Evolutionary conservation across 1,140 invertebrate genomes (phyloP), one percentile per base, ranked within the genome.

Genomic region (Calephelis nemesis): DNA sequence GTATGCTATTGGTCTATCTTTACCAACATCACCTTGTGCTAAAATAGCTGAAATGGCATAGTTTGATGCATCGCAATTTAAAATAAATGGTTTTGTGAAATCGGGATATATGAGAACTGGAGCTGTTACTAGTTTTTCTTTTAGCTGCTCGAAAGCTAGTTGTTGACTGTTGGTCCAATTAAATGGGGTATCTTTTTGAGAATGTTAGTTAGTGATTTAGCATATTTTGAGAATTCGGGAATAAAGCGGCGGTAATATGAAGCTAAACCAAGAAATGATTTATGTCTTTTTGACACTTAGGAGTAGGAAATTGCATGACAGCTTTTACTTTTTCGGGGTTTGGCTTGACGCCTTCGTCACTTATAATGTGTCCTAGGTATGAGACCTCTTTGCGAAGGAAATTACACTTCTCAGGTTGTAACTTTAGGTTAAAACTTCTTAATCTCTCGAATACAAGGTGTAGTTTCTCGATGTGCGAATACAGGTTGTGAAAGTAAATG

Each of bases 201-300:
- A 13, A 52, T 13, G 7, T 7, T 15, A 7, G 50, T 52, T 19
- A 52, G 13, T 1, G 50, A 52, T 12, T 52, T 52, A 4, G 50
- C 50, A 8, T 52, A 52, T 15, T 52, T 52, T 52, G 50, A 52
- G 15, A 19, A 52, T 52, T 52, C 50, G 3, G 50, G 50, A 7
- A 52, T 52, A 52, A 52, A 52, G n/a, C 50, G 50, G 9, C 50
- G 50, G 2, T 52, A 52, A 52, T 52, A 52, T 4, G 50, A 52
- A 52, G 50, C 13, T 11, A 48, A 47, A 11, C 50, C 50, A 52
- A 30, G 50, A 12, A 69, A 65, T 13, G 12, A 40, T 52, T 52
- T 0, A 52, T 52, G 13, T 52, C 13, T 52, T 52, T 52, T 7
- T 13, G 13, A 8, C 50, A 52, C 13, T 19, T 13, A 52, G n/a